phyloP scores from a whole-genome alignment of 2,797 vertebrate genomes.

The Syngnathus acus region DNA sequence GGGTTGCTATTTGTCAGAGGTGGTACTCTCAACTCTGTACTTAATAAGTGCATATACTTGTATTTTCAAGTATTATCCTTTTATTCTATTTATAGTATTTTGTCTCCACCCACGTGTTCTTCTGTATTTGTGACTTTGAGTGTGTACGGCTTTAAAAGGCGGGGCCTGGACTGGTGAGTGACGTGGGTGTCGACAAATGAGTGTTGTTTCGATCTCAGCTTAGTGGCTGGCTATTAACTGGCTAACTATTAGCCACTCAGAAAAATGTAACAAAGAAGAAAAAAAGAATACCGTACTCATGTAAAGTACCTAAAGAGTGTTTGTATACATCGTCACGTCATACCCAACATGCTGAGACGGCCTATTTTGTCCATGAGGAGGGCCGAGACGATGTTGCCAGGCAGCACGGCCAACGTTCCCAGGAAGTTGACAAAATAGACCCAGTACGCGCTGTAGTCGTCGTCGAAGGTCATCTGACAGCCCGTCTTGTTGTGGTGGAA shows the following conservation, averaged over 20 bases:
- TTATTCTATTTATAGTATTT: background rate
- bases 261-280: background rate
- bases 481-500: slow-evolving; percentile 89
- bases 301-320: too few relatives aligned
- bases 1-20: background rate
- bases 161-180: background rate
- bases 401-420: slow-evolving; percentile 90
- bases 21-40: too few relatives aligned
- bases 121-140: background rate
- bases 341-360: slow-evolving; percentile 92
- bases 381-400: slow-evolving; percentile 95
- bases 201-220: too few relatives aligned
- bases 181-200: background rate
- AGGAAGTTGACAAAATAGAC: slow-evolving; percentile 98
- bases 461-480: slow-evolving; percentile 92
- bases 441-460: slow-evolving; percentile 98
- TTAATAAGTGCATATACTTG: too few relatives aligned
- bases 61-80: too few relatives aligned
- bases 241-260: background rate
- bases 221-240: too few relatives aligned
- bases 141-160: background rate
- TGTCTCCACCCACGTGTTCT: background rate
- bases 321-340: slow-evolving; percentile 1
- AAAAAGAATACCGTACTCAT: too few relatives aligned
- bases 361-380: slow-evolving; percentile 98